Evolutionary conservation across 2,888 invertebrate species (phyloP).

Genomic region (Brenthis ino): DNA sequence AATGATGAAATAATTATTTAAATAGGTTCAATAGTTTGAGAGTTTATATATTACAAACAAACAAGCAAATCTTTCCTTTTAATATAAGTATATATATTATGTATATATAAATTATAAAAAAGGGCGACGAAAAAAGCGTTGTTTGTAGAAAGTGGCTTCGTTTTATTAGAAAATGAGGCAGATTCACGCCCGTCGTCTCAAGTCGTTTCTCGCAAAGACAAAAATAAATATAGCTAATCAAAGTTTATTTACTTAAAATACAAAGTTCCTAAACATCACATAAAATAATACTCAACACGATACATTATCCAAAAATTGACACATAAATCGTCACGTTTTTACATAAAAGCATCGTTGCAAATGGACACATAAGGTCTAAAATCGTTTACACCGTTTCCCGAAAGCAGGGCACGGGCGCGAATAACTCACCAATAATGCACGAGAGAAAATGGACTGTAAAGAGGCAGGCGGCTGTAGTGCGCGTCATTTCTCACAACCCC

Average conservation of each 20-base stretch:
- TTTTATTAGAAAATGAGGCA: too few relatives aligned
- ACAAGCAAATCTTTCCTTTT: too few relatives aligned
- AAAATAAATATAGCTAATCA: neutral
- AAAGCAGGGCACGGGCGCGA: conserved; percentile 33
- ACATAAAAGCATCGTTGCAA: conserved; percentile 25
- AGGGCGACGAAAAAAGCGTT: too few relatives aligned
- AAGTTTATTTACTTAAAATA: neutral
- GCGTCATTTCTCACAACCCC: conserved; percentile 62
- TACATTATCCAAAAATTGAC: conserved; percentile 28
- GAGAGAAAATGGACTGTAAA: conserved; percentile 77
- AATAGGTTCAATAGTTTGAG: too few relatives aligned
- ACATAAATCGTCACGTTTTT: conserved; percentile 29
- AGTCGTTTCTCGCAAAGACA: too few relatives aligned
- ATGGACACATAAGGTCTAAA: conserved; percentile 38
- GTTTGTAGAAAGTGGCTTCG: too few relatives aligned
- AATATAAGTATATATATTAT: too few relatives aligned
- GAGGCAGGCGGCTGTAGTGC: conserved; percentile 63
- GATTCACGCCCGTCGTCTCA: too few relatives aligned
- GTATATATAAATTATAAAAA: too few relatives aligned
- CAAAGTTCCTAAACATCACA: neutral
- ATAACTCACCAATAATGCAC: conserved; percentile 72
- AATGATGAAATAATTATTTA: too few relatives aligned
- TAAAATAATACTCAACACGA: conserved; percentile 4
- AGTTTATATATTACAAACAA: too few relatives aligned
- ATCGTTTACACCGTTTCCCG: conserved; percentile 36